These are phyloP conservation scores for Avahi laniger DNA, from an alignment of 2,797 vertebrate genomes.

Conservation along the genomic window DNA sequence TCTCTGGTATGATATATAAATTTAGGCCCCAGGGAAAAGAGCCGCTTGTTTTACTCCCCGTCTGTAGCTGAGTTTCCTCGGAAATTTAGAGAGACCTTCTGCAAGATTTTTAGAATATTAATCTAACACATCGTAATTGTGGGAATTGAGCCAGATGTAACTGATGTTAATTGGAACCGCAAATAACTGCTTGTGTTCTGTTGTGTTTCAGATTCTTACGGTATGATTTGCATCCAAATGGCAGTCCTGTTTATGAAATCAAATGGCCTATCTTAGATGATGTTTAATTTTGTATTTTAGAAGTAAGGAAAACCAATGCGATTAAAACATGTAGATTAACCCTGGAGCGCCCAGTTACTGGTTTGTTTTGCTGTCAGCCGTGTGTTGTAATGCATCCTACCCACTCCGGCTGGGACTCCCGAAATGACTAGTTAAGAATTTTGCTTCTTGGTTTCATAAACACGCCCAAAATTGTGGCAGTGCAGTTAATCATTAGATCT, in stretches of 20 bases:
- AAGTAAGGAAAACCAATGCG: background rate
- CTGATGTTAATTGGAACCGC: background rate
- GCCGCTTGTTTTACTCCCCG: background rate
- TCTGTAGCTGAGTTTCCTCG: background rate
- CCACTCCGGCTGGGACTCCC: background rate
- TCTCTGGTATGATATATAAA: conserved; percentile 41
- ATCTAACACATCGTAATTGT: background rate
- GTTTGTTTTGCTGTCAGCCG: conserved; percentile 54
- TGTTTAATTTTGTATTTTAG: background rate
- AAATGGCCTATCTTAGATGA: background rate
- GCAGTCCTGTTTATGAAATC: background rate
- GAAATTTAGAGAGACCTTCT: conserved; percentile 34
- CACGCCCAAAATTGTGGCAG: conserved; percentile 28
- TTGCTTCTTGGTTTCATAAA: conserved; percentile 62
- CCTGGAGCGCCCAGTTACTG: background rate
- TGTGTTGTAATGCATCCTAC: conserved; percentile 31
- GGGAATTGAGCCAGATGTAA: conserved; percentile 8
- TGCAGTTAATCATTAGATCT: background rate
- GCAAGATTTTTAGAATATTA: background rate
- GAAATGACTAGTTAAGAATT: conserved; percentile 65
- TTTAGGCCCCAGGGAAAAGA: conserved; percentile 55
- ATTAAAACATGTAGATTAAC: conserved; percentile 23
- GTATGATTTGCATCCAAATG: background rate
- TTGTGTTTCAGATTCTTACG: background rate
- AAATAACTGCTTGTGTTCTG: conserved; percentile 11